A percentile compares a stretch with the other conserved stretches of the same genome.
Conservation (phyloP, 35 echinoderm and acorn worm genomes). For the Ophioderma brevispina region DNA sequence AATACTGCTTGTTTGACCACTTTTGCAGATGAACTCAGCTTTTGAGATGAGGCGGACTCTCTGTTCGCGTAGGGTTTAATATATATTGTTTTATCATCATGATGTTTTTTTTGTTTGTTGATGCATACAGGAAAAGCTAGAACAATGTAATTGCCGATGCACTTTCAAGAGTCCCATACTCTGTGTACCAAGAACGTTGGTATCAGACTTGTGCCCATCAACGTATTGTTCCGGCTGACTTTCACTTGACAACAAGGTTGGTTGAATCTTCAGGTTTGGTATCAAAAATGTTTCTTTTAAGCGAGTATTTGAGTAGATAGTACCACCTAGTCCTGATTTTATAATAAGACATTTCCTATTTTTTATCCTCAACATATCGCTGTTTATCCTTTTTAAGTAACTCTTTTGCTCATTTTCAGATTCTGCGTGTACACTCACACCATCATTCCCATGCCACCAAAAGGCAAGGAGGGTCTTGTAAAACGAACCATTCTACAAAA, state of each 20-base stretch:
- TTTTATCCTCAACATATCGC: background rate
- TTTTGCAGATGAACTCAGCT: no score
- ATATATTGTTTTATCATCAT: no score
- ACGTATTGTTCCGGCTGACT: background rate
- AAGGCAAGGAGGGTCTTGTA: background rate
- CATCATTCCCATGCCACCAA: background rate
- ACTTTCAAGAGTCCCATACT: background rate
- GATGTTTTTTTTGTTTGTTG: background rate
- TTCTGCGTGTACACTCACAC: background rate
- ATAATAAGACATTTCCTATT: background rate
- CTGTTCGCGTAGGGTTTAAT: no score
- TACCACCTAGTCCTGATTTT: background rate
- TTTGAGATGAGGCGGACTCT: no score
- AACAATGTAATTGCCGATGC: background rate
- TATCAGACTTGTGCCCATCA: background rate
- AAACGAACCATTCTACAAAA: background rate
- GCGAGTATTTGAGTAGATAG: background rate
- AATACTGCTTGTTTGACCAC: no score
- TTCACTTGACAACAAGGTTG: background rate
- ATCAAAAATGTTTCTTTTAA: background rate
- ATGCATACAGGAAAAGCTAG: background rate
- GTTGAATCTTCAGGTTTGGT: background rate
- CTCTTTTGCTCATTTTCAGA: background rate
- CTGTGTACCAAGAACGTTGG: background rate
- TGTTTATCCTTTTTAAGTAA: no score